Evolutionary conservation across 2,113 vertebrate genomes (phyloP).

Genomic region (Hemicordylus capensis): DNA sequence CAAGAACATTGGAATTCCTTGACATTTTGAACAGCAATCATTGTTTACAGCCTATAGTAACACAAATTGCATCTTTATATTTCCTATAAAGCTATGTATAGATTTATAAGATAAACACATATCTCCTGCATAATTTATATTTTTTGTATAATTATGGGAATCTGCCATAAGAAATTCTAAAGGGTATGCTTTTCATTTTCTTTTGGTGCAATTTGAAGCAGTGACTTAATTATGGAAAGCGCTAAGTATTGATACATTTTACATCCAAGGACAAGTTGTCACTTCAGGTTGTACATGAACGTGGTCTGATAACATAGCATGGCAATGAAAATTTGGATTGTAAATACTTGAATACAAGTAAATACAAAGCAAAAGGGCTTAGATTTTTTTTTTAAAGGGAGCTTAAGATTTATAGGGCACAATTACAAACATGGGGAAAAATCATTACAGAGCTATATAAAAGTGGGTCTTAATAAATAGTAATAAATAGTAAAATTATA

Average conservation of each 20-base stretch:
- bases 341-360: constrained; percentile 15
- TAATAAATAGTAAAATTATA: background rate
- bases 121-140: background rate
- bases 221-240: constrained; percentile 41
- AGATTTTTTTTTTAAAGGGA: too few species aligned
- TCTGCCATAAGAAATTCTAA: constrained; percentile 43
- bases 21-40: constrained; percentile 22
- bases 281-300: constrained; percentile 37
- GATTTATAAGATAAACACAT: too few species aligned
- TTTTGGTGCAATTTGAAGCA: constrained; percentile 38
- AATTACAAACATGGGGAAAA: background rate
- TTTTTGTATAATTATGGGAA: constrained; percentile 55
- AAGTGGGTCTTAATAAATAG: background rate
- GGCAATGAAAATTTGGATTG: constrained; percentile 32
- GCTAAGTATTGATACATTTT: constrained; percentile 31
- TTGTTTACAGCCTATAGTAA: constrained; percentile 33
- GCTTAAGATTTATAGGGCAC: background rate
- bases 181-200: constrained; percentile 48
- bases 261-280: constrained; percentile 59
- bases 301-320: constrained; percentile 20
- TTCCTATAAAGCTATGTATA: too few species aligned
- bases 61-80: constrained; percentile 32
- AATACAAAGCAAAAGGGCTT: accelerated
- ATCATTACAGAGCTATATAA: background rate
- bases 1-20: constrained; percentile 25